Evolutionary conservation across 2,113 vertebrate species (phyloP).

Genomic region (Platysternon megacephalum): DNA sequence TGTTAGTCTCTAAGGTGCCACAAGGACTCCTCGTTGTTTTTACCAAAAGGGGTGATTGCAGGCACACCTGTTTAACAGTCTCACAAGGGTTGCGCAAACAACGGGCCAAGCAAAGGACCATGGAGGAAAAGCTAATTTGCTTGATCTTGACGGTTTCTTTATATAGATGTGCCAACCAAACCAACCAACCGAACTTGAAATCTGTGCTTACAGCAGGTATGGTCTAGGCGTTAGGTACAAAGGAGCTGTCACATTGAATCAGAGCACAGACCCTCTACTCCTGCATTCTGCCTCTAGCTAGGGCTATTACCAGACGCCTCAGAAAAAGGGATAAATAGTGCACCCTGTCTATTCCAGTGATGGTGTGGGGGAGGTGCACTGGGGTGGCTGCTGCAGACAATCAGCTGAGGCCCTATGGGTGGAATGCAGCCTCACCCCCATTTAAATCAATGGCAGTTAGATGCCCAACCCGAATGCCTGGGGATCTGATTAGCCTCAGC

Average conservation of each 20-base stretch:
- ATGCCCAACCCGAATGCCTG: neutral
- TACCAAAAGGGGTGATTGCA: neutral
- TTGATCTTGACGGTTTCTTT: neutral
- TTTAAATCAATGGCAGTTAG: neutral
- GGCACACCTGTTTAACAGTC: neutral
- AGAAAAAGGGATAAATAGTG: neutral
- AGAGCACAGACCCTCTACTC: neutral
- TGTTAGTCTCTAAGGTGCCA: too few species aligned
- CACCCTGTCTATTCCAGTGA: neutral
- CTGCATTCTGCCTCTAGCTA: neutral
- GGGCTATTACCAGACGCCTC: neutral
- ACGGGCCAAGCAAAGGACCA: neutral
- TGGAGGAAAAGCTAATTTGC: neutral
- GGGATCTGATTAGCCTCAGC: neutral
- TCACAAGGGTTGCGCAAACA: neutral
- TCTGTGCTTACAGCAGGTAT: neutral
- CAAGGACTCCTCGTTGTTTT: too few species aligned
- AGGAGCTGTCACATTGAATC: neutral
- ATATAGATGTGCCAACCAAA: neutral
- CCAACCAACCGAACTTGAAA: neutral
- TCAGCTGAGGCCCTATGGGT: too few species aligned
- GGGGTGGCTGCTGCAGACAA: too few species aligned
- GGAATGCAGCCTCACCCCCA: neutral
- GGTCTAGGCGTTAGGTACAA: neutral
- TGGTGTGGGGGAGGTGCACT: neutral